Base-by-base conservation (phyloP, 2,113 vertebrate genomes). In the Toxotes jaculatrix region DNA sequence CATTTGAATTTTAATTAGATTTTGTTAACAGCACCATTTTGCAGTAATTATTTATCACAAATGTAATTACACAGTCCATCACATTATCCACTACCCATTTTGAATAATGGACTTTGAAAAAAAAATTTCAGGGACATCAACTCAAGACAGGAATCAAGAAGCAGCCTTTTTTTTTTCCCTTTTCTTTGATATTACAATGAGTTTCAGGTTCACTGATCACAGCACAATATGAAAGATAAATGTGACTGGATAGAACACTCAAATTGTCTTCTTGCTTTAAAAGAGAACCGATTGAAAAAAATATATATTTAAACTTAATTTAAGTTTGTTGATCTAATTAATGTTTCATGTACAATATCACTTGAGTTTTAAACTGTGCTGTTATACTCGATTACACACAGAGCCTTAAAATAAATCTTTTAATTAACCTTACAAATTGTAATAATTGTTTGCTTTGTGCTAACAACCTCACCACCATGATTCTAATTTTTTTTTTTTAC, bases 11-110 rank as follows among this genome's bases (percentile, higher is more conserved):
- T 89, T 87, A 90, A 91, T 92, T 86, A 65, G 68, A 90, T 84
- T 86, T 88, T 75, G 74, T 60, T 84, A 85, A 89, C 66, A 40
- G 71, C 71, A 53, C 77, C 72, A 84, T 88, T 87, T 86, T 89
- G 69, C 66, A 67, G 72, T 77, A 87, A 83, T 89, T 93, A 90
- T 91, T 89, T 89, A 91, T 88, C 83, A 89, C 82, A 82, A 40
- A 88, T 68, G 45, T 85, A 88, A 91, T 92, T 88, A 89, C 53
- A 74, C 80, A 84, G 76, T 84, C 84, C 74, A 81, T 84, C 87
- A 84, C 60, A 82, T 84, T 88, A 84, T 88, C 62, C 70, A 45
- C 75, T 53, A 57, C 63, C 79, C 75, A 81, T 85, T 69, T 79
- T 80, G 36, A 90, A 87, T 89, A 88, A 88, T 89, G 59, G 63